Conservation (phyloP, 2,797 vertebrate genomes). For the Hirundo rustica region DNA sequence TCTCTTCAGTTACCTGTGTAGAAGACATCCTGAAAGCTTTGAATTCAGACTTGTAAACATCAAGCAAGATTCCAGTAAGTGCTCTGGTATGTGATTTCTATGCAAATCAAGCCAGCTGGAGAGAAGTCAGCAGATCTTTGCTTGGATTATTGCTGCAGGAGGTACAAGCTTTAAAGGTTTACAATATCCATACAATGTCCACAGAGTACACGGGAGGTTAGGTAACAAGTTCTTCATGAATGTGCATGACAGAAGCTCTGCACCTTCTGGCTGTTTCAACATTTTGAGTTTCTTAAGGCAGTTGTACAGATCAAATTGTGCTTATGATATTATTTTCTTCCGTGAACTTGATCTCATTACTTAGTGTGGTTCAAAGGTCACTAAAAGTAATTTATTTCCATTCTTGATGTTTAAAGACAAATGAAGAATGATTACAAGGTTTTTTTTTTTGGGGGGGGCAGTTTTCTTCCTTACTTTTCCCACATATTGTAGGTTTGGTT, state of each 20-base stretch:
- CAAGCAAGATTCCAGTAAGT: neutral
- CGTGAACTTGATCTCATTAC: neutral
- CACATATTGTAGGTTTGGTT: too few species aligned
- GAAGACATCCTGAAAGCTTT: neutral
- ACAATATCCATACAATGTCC: too few species aligned
- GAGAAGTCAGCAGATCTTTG: neutral
- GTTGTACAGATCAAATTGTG: neutral
- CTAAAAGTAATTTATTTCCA: neutral
- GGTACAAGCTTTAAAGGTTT: neutral
- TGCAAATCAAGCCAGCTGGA: neutral
- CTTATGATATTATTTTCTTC: neutral
- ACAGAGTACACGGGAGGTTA: neutral
- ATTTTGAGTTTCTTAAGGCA: neutral
- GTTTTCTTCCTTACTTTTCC: neutral
- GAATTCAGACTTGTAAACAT: neutral
- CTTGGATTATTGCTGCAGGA: neutral
- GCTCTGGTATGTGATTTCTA: neutral
- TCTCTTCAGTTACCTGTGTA: neutral
- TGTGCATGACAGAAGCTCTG: neutral
- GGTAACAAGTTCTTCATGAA: neutral
- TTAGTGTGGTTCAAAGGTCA: slow-evolving; percentile 10
- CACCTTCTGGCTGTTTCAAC: neutral
- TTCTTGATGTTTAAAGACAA: neutral
- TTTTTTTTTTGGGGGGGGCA: too few species aligned
- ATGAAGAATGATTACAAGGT: neutral